Evolutionary conservation across 2,113 vertebrate species (phyloP), one percentile per base, ranked within the genome.

Genomic region (Psilopogon haemacephalus): DNA sequence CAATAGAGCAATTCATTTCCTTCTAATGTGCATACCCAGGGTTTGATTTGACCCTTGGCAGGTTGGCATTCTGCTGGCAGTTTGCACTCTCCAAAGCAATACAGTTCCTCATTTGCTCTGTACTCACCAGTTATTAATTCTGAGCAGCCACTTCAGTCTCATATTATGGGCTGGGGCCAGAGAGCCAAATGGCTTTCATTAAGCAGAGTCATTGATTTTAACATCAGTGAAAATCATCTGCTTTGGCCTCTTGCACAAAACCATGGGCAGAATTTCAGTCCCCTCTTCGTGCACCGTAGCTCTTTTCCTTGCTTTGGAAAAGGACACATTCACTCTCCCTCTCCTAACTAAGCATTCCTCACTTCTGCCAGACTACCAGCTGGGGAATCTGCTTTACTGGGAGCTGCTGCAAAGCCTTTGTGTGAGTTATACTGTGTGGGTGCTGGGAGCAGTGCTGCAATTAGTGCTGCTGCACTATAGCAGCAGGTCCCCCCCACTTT

Each of bases 161-260:
- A 52, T 46, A 10, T 56, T 90, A 37, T 9, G 20, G 12, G 37
- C 12, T 30, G 84, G 67, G 79, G 32, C 17, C 77, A 69, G 68
- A 33, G 20, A 76, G 13, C 63, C 40, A 76, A 33, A 88, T 13
- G 8, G n/a, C 12, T 70, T 17, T 86, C n/a, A n/a, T 86, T 78
- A 88, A 82, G 40, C n/a, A 62, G 56, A 76, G 19, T 38, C 35
- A 48, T 4, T 60, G 78, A 50, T 71, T 95, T 87, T 82, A 83
- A 72, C 0, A 0, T 11, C 11, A 26, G 33, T 79, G n/a, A 44
- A 1, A 1, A 69, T 63, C 0, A 0, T 77, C 68, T 71, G 16
- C 48, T 73, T 85, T 67, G 40, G 15, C 37, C 21, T 76, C 42
- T 56, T 71, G 72, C 37, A 88, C 42, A 81, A 60, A 83, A 71